Conservation (phyloP, 2,888 invertebrate species). For the Watsonalla cultraria region DNA sequence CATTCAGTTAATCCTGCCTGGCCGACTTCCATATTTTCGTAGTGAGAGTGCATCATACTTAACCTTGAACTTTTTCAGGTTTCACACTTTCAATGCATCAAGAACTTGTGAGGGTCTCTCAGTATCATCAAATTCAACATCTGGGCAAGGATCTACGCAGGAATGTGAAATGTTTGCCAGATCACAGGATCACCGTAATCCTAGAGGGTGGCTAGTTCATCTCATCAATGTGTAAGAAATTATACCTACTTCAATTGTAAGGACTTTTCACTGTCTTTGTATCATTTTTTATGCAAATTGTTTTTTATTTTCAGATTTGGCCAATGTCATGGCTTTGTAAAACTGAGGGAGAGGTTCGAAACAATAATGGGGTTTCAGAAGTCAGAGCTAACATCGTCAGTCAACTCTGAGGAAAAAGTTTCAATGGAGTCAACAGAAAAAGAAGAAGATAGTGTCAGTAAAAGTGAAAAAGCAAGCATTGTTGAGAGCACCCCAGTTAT, state of each 20-base stretch:
- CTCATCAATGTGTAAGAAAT: slow-evolving; percentile 87
- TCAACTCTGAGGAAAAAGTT: slow-evolving; percentile 63
- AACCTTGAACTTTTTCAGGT: slow-evolving; percentile 69
- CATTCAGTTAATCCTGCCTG: too few species aligned
- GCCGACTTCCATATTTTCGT: too few species aligned
- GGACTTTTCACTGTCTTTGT: neutral
- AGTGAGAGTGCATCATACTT: too few species aligned
- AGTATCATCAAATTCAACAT: slow-evolving; percentile 40
- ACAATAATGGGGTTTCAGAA: slow-evolving; percentile 81
- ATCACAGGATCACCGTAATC: slow-evolving; percentile 88
- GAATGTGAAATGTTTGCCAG: slow-evolving; percentile 81
- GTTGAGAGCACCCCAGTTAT: slow-evolving; percentile 40
- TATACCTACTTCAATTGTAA: neutral
- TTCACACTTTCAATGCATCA: slow-evolving; percentile 91
- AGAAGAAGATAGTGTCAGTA: slow-evolving; percentile 47
- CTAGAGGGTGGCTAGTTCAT: slow-evolving; percentile 97
- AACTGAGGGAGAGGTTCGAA: slow-evolving; percentile 90
- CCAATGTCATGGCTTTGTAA: slow-evolving; percentile 91
- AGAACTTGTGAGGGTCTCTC: slow-evolving; percentile 83
- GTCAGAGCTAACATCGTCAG: slow-evolving; percentile 60
- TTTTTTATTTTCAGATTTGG: slow-evolving; percentile 83
- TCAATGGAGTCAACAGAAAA: slow-evolving; percentile 61
- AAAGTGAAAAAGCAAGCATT: slow-evolving; percentile 41
- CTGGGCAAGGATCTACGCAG: slow-evolving; percentile 70
- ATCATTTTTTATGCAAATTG: neutral